phyloP scores from a whole-genome alignment of 2,888 invertebrate species.

The Anorthoa munda region DNA sequence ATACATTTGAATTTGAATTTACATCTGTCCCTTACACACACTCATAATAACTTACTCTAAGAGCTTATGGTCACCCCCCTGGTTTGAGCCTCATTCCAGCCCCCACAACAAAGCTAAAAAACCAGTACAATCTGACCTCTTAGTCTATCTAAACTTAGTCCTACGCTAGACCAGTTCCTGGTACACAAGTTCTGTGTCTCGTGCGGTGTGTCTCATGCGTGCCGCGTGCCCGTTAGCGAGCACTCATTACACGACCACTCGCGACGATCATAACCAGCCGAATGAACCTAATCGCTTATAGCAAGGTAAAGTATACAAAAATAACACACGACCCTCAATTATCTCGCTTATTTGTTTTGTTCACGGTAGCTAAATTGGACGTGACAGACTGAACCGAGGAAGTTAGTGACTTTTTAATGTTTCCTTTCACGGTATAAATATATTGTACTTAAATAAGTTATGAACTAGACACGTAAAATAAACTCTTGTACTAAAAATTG shows the following conservation, averaged over 20 bases:
- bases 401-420: neutral
- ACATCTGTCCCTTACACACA: no score
- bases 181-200: neutral
- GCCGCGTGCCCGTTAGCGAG: constrained; percentile 17
- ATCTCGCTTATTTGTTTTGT: constrained; percentile 9
- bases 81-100: neutral
- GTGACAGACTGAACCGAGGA: neutral
- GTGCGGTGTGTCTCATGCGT: constrained; percentile 3
- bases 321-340: constrained; percentile 11
- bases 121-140: neutral
- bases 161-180: neutral
- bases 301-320: constrained; percentile 8
- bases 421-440: neutral
- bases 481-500: neutral
- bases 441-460: neutral
- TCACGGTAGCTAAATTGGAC: neutral
- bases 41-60: no score
- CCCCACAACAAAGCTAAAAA: no score
- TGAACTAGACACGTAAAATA: neutral
- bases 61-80: no score
- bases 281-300: constrained; percentile 12
- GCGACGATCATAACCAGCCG: neutral
- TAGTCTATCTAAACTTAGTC: neutral
- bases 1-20: no score
- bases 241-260: constrained; percentile 6